Base-by-base conservation (phyloP, 2,888 invertebrate genomes). In the Campoplex nolae region DNA sequence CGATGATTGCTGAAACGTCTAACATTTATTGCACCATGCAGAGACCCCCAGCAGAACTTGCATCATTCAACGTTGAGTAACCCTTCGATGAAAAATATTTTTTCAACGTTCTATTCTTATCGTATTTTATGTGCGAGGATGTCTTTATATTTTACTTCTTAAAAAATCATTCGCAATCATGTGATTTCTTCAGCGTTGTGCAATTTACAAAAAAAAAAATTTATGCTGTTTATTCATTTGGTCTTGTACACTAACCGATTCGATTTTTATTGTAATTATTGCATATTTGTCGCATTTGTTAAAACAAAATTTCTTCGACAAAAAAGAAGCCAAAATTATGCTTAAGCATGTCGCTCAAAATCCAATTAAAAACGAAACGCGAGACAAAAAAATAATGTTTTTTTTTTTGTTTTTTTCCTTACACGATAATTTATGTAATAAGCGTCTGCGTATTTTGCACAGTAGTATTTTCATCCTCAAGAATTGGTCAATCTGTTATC, bases 1-100 rank as follows among this genome's bases (percentile, higher is more conserved):
- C n/a, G 42, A 38, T 28, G 51, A 84, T 65, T 81, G 58, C 35
- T 65, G 18, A 23, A 51, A 68, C 48, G 48, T 77, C 42, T 28
- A 35, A 68, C 45, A 62, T 84, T 89, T 89, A 83, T 91, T 89
- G 89, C 89, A 84, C 84, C 82, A 89, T 89, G 23, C 13, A n/a
- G 84, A 67, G 91, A 92, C 92, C 92, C 92, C 92, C 92, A 91
- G 92, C 92, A 89, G 87, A 74, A 89, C 77, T 92, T 91, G 90
- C 92, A 87, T 92, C 91, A 92, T 70, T 74, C 67, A 83, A 87
- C 90, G 79, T 79, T 73, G 74, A 84, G 87, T 89, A 89, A 92
- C 88, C 88, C 88, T 88, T 18, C 58, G 51, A 86, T 89, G 88
- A 88, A 91, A 91, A 92, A 92, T 90, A 91, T 88, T 85, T 81